Percentiles rank a stretch among this genome's conserved stretches.
Conservation (phyloP, 53 echinoderm and acorn worm genomes). For the Henricia sp. region DNA sequence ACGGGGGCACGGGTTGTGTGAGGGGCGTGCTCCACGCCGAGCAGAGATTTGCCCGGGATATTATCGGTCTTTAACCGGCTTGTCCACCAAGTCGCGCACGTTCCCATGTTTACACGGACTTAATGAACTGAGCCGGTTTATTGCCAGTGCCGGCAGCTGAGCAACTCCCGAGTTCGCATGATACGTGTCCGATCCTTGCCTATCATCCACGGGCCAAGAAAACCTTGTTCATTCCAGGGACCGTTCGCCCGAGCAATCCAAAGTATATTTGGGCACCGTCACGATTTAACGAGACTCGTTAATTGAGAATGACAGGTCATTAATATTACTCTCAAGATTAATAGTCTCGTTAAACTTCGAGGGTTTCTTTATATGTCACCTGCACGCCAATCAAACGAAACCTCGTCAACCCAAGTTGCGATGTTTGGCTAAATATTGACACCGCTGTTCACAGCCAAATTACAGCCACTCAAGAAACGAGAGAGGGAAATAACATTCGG, state of each 20-base stretch:
- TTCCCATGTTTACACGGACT: slow-evolving; percentile 49
- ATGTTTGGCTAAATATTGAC: neutral
- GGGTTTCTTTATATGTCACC: neutral
- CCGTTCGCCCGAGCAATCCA: neutral
- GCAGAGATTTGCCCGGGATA: slow-evolving; percentile 35
- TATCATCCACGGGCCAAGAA: too few species aligned
- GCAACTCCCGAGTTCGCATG: neutral
- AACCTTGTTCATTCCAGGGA: too few species aligned
- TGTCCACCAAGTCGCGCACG: slow-evolving; percentile 46
- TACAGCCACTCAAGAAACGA: too few species aligned
- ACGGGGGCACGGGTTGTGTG: too few species aligned
- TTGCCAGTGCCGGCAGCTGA: slow-evolving; percentile 31
- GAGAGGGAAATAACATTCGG: too few species aligned
- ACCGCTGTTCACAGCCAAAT: neutral
- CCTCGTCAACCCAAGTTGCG: neutral
- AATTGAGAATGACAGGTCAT: slow-evolving; percentile 50
- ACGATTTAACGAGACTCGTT: slow-evolving; percentile 41
- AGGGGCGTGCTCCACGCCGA: neutral
- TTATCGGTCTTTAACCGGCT: slow-evolving; percentile 50
- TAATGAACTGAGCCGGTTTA: slow-evolving; percentile 49
- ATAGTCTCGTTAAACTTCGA: neutral
- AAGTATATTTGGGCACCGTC: slow-evolving; percentile 39
- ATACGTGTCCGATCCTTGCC: slow-evolving; percentile 40
- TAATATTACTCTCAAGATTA: neutral
- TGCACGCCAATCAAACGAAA: neutral